phyloP scores from a whole-genome alignment of 2,888 invertebrate genomes.

The Limnephilus auricula region DNA sequence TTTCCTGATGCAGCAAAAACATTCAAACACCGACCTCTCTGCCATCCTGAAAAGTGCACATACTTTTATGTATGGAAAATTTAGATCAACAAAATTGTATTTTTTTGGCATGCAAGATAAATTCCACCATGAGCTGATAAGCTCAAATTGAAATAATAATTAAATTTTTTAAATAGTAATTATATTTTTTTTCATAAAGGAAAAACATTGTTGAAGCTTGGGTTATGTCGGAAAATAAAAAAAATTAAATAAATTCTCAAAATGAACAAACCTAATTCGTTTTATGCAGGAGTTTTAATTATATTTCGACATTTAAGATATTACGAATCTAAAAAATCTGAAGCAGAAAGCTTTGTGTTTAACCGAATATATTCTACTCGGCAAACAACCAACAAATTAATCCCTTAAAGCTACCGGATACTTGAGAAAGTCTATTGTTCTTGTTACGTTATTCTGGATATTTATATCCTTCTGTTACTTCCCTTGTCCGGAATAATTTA shows the following conservation, averaged over 20 bases:
- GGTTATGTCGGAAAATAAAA: background rate
- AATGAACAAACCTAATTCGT: background rate
- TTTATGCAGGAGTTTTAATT: background rate
- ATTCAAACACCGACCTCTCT: too few species aligned
- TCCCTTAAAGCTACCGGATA: slow-evolving; percentile 4
- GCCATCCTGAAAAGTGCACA: too few species aligned
- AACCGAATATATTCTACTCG: background rate
- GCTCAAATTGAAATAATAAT: too few species aligned
- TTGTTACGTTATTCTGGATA: slow-evolving; percentile 5
- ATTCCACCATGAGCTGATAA: too few species aligned
- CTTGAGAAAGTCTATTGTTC: slow-evolving; percentile 37
- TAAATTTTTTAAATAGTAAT: too few species aligned
- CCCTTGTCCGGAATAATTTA: slow-evolving; percentile 30
- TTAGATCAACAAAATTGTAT: too few species aligned
- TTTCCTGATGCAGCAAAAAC: too few species aligned
- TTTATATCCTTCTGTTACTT: slow-evolving; percentile 16
- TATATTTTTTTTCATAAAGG: background rate
- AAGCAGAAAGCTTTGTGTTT: background rate
- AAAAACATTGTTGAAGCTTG: background rate
- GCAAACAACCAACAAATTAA: slow-evolving; percentile 3
- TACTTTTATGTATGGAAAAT: too few species aligned
- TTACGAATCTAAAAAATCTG: background rate
- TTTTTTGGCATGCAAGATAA: too few species aligned
- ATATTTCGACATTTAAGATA: background rate
- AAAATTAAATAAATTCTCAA: background rate